A percentile compares a stretch with the other conserved stretches of the same genome.
phyloP scores from a whole-genome alignment of 2,888 invertebrate genomes.

The Koerneria pararmatus region DNA sequence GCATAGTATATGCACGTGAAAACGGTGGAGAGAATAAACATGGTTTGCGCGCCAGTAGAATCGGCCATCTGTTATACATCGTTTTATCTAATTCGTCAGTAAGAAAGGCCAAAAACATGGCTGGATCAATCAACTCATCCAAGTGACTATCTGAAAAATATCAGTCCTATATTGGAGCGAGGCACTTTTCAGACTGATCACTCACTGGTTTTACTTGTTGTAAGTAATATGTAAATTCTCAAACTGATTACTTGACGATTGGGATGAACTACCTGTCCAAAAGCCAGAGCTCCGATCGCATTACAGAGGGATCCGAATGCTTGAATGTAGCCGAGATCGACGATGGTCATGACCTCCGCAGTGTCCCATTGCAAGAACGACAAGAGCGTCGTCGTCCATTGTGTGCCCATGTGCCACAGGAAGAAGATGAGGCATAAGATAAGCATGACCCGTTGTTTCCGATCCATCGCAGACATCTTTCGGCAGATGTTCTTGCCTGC shows the following conservation, averaged over 20 bases:
- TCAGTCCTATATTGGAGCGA: too few species aligned
- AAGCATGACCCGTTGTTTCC: slow-evolving; percentile 50
- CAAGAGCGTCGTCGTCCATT: slow-evolving; percentile 58
- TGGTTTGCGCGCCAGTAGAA: slow-evolving; percentile 51
- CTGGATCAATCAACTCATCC: background rate
- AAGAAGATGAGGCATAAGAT: slow-evolving; percentile 56
- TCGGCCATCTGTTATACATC: slow-evolving; percentile 55
- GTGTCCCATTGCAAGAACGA: slow-evolving; percentile 60
- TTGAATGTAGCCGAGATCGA: slow-evolving; percentile 58
- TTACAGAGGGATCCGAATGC: slow-evolving; percentile 58
- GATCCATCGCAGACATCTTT: slow-evolving; percentile 30
- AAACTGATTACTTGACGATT: too few species aligned
- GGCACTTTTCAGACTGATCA: too few species aligned
- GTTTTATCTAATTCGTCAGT: too few species aligned
- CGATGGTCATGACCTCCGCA: slow-evolving; percentile 53
- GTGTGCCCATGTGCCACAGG: slow-evolving; percentile 58
- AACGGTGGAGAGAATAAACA: slow-evolving; percentile 52
- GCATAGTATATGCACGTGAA: slow-evolving; percentile 56
- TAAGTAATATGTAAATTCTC: too few species aligned
- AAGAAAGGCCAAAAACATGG: background rate
- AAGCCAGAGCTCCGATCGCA: slow-evolving; percentile 53
- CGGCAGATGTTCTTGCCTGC: too few species aligned
- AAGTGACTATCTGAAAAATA: too few species aligned
- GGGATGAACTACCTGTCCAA: slow-evolving; percentile 57
- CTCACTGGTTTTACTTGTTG: too few species aligned